Evolutionary conservation across 2,113 vertebrate genomes (phyloP), one percentile per base, ranked within the genome.

Genomic region (Alouatta palliata): DNA sequence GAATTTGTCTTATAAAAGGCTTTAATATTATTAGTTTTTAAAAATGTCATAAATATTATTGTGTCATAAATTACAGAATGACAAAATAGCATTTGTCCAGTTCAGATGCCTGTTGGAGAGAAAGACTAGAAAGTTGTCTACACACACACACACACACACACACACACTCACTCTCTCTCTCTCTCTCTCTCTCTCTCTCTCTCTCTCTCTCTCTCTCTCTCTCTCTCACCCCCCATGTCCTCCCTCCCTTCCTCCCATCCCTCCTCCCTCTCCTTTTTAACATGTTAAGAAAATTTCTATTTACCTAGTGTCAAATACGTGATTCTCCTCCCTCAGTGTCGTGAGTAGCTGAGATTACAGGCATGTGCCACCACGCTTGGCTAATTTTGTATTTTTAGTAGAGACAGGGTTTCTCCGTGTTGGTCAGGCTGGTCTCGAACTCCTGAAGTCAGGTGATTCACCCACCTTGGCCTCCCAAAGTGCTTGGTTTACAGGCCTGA

Each of bases 21-120:
- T 96, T 97, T 94, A 89, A 61, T 95, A 95, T 52, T 87, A 54
- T 56, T 90, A 64, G 84, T 68, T 64, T 97, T 90, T 93, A 19
- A 37, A 43, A 76, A 90, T 95, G n/a, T 84, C 49, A 37, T 71
- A 91, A 90, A 23, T 70, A 64, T 43, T 86, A 56, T 68, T 96
- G 21, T 90, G 40, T 91, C 84, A 76, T 75, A 89, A 94, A n/a
- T 96, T 92, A 81, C 9, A 27, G 20, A 94, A 79, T 96, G 64
- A 92, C 56, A 88, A 64, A 92, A 64, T 79, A 91, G 30, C 93
- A 79, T 14, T 91, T 95, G 49, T 92, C n/a, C 45, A 91, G 32
- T 87, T 90, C 64, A 88, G 25, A 47, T 94, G 20, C 76, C 49
- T 80, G 11, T 85, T 92, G 87, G 73, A 94, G 61, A 95, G 58